Evolutionary conservation across 2,888 invertebrate genomes (phyloP).

Genomic region (Troilus luridus): DNA sequence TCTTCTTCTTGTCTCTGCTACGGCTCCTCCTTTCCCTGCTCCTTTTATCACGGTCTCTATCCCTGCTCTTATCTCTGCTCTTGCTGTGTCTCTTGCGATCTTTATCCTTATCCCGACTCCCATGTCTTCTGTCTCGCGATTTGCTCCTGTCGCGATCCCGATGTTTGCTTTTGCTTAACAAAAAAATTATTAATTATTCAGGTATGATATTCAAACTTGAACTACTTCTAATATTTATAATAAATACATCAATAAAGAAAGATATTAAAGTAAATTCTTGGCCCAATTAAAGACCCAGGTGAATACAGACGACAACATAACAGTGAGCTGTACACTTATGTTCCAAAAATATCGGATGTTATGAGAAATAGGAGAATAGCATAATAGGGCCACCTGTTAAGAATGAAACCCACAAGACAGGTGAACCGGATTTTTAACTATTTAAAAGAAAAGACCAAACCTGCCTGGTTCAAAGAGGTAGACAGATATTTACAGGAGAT

Average conservation of each 20-base stretch:
- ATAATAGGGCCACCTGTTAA: too few relatives aligned
- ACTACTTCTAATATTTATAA: not conserved
- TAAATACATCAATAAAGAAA: not conserved
- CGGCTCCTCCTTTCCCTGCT: conserved; percentile 64
- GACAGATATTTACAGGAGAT: too few relatives aligned
- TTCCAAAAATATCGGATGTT: too few relatives aligned
- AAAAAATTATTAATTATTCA: not conserved
- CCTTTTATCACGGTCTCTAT: conserved; percentile 58
- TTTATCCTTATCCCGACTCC: conserved; percentile 67
- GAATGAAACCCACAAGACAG: too few relatives aligned
- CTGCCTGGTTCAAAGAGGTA: too few relatives aligned
- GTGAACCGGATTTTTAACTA: too few relatives aligned
- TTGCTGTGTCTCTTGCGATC: conserved; percentile 66
- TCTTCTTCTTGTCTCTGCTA: conserved; percentile 65
- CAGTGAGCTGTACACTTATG: too few relatives aligned
- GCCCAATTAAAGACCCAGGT: too few relatives aligned
- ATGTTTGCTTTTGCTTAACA: conserved; percentile 70
- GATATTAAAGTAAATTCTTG: too few relatives aligned
- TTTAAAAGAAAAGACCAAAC: too few relatives aligned
- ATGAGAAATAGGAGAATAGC: too few relatives aligned
- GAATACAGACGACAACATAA: too few relatives aligned
- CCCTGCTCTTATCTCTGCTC: conserved; percentile 63
- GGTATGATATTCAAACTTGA: not conserved
- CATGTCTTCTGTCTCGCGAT: conserved; percentile 67
- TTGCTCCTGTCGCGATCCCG: conserved; percentile 71